phyloP scores from a whole-genome alignment of 37 sponge, comb jelly and placozoan species.

The Spongilla lacustris region DNA sequence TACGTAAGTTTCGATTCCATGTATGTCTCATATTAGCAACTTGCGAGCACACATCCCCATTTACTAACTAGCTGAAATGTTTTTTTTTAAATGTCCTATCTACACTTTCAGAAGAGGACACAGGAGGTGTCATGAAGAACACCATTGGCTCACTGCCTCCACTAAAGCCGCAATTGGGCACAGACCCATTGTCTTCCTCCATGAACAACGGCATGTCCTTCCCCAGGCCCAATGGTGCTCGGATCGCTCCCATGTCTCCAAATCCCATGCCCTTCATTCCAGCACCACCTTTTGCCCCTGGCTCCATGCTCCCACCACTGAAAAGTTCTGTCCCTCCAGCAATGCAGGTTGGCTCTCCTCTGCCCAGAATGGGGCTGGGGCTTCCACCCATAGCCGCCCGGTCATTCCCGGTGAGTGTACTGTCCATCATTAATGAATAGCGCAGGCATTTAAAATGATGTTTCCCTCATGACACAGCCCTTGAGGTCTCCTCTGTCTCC shows the following conservation, averaged over 20 bases:
- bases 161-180: not conserved
- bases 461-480: not conserved
- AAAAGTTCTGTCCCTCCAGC: not conserved
- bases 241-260: not conserved
- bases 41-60: too few species aligned
- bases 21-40: too few species aligned
- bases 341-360: not conserved
- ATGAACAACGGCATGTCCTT: not conserved
- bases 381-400: not conserved
- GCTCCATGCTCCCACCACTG: not conserved
- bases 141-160: not conserved
- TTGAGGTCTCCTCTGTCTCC: not conserved
- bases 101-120: not conserved
- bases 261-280: not conserved
- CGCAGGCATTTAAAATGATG: not conserved
- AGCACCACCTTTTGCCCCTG: not conserved
- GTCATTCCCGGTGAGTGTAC: not conserved
- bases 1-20: conserved; percentile 23
- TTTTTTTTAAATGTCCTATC: too few species aligned
- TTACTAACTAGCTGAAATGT: too few species aligned
- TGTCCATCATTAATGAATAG: too few species aligned
- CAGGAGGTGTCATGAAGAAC: not conserved
- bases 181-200: not conserved
- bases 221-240: not conserved
- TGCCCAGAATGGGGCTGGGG: not conserved